A percentile compares a stretch with the other conserved stretches of the same genome.
Conservation (phyloP, 1,140 invertebrate species). For the Chionoecetes opilio region DNA sequence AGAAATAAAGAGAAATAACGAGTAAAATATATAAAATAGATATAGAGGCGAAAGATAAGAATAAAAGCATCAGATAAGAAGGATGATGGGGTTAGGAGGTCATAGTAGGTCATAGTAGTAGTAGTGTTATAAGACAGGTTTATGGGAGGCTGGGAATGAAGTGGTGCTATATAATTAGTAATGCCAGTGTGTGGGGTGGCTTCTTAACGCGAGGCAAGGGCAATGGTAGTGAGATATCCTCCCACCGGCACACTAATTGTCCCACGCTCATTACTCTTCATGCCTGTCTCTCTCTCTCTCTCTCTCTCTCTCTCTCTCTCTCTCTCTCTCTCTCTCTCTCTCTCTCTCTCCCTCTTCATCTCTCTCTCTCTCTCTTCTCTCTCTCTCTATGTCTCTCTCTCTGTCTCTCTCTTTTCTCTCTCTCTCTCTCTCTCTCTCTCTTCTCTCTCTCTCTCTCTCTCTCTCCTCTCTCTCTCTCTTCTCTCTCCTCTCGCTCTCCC, state of each 20-base stretch:
- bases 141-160: background rate
- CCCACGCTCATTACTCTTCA: background rate
- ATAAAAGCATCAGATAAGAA: too few relatives aligned
- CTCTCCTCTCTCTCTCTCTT: background rate
- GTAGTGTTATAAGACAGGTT: conserved; percentile 12
- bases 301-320: background rate
- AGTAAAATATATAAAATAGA: too few relatives aligned
- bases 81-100: too few relatives aligned
- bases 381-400: background rate
- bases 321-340: background rate
- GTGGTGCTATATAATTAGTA: background rate
- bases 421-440: background rate
- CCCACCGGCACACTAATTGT: background rate
- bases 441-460: background rate
- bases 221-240: too few relatives aligned
- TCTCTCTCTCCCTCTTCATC: background rate
- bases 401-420: background rate
- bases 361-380: background rate
- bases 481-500: background rate
- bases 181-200: background rate
- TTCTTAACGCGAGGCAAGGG: background rate
- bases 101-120: too few relatives aligned
- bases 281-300: conserved; percentile 6
- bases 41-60: too few relatives aligned
- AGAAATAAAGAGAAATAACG: too few relatives aligned